A percentile compares a stretch with the other conserved stretches of the same genome.
These are phyloP conservation scores for Nomada flava DNA, from an alignment of 2,888 invertebrate species.

Conservation along the genomic window DNA sequence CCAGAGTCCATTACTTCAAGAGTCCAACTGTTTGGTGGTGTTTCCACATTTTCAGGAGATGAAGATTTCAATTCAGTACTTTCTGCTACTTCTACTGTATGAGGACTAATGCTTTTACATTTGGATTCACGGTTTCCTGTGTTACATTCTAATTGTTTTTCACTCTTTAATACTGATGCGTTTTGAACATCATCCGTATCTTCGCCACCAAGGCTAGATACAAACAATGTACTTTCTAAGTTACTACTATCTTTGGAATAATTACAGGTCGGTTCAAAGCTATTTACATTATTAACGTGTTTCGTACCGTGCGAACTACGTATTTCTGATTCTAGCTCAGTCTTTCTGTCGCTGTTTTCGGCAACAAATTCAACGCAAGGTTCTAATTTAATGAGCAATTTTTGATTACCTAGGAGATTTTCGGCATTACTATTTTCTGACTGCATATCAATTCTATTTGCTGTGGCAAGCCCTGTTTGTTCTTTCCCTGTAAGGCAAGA, in stretches of 20 bases:
- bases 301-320: neutral
- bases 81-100: constrained; percentile 39
- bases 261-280: neutral
- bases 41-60: constrained; percentile 70
- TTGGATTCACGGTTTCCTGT: neutral
- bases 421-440: constrained; percentile 12
- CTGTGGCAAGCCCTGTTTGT: neutral
- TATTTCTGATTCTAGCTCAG: constrained; percentile 14
- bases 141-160: constrained; percentile 16
- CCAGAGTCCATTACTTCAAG: constrained; percentile 81
- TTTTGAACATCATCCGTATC: constrained; percentile 25
- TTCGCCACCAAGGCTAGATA: constrained; percentile 12
- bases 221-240: constrained; percentile 13
- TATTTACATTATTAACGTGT: constrained; percentile 21
- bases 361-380: neutral
- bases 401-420: neutral
- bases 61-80: constrained; percentile 52
- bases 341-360: neutral
- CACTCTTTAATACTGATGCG: constrained; percentile 30
- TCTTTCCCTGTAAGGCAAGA: neutral
- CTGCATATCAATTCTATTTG: neutral
- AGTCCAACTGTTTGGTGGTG: constrained; percentile 76
- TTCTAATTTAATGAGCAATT: neutral
- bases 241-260: constrained; percentile 59
- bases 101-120: constrained; percentile 24